These are phyloP conservation scores for Ascaphus truei DNA, from an alignment of 2,113 vertebrate species.

Conservation along the genomic window DNA sequence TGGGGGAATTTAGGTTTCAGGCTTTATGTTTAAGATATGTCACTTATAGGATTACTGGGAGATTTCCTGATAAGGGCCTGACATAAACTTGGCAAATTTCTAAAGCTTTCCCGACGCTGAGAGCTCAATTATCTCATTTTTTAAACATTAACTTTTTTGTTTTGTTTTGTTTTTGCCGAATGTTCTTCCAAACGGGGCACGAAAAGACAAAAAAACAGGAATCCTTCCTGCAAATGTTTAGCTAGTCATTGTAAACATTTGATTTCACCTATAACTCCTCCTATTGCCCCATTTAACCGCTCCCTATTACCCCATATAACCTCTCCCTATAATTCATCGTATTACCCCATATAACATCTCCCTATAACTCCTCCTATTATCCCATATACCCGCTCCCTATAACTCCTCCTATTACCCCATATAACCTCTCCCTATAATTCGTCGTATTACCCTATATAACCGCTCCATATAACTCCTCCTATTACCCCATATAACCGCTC, in stretches of 20 bases:
- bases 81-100: slow-evolving; percentile 31
- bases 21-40: slow-evolving; percentile 33
- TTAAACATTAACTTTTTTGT: slow-evolving; percentile 35
- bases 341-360: background rate
- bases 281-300: background rate
- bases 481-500: no score
- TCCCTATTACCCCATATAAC: background rate
- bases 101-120: slow-evolving; percentile 15
- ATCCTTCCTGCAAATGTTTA: no score
- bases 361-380: background rate
- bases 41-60: slow-evolving; percentile 32
- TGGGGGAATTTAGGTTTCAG: slow-evolving; percentile 27
- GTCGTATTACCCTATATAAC: background rate
- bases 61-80: slow-evolving; percentile 27
- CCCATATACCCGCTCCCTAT: background rate
- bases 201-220: background rate
- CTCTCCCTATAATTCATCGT: background rate
- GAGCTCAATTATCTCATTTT: slow-evolving; percentile 34
- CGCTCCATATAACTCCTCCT: background rate
- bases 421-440: background rate
- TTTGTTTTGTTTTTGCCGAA: slow-evolving; percentile 35
- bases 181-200: slow-evolving; percentile 15
- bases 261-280: background rate
- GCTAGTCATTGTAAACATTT: no score
- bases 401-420: background rate